Evolutionary conservation across 1,140 invertebrate species (phyloP).

Genomic region (Bombus haemorrhoidalis): DNA sequence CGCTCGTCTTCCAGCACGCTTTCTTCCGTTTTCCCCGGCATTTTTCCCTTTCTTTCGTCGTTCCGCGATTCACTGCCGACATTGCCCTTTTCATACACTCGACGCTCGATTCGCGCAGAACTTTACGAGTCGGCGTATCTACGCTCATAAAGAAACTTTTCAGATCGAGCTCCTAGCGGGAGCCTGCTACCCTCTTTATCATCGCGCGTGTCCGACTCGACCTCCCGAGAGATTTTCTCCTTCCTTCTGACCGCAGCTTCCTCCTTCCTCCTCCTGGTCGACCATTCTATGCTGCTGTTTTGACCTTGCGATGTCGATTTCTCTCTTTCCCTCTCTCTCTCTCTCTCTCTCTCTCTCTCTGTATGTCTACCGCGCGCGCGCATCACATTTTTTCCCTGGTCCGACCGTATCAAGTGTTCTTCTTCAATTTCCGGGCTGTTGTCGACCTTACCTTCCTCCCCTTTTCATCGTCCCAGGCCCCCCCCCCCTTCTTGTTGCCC

Average conservation of each 20-base stretch:
- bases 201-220: constrained; percentile 1
- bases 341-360: not conserved
- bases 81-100: constrained; percentile 39
- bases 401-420: not conserved
- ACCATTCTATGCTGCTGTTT: constrained; percentile 46
- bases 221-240: not conserved
- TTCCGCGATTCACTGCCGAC: constrained; percentile 16
- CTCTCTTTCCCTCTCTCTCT: not conserved
- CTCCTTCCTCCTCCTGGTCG: constrained; percentile 12
- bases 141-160: constrained; percentile 62
- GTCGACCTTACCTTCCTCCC: not conserved
- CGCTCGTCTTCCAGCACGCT: too few species aligned
- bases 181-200: constrained; percentile 5
- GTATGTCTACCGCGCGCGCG: not conserved
- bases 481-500: not conserved
- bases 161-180: constrained; percentile 34
- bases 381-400: not conserved
- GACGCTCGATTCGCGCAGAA: constrained; percentile 55
- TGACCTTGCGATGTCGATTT: constrained; percentile 12
- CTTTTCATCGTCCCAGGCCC: not conserved
- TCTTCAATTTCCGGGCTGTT: constrained; percentile 22
- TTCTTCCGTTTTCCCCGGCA: not conserved
- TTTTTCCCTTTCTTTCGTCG: not conserved
- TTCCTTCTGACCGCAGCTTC: not conserved
- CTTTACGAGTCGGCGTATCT: constrained; percentile 60